Evolutionary conservation across 1,140 invertebrate species (phyloP).

Genomic region (Drosophila bipectinata): DNA sequence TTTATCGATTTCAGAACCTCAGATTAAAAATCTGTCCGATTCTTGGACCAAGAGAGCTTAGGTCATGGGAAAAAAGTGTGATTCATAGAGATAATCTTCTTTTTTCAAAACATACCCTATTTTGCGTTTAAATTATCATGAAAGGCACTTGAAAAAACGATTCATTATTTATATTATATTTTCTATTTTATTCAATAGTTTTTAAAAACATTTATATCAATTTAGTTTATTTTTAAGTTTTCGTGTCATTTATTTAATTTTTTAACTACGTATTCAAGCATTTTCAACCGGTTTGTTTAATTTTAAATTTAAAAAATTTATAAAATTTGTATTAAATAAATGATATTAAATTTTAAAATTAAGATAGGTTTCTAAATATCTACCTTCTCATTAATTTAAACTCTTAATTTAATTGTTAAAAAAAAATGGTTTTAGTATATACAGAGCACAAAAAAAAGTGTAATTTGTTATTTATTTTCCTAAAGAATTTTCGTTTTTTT

Average conservation of each 20-base stretch:
- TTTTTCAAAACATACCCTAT: too few relatives aligned
- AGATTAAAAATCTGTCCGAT: too few relatives aligned
- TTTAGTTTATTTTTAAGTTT: not conserved
- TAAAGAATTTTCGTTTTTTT: not conserved
- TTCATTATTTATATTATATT: not conserved
- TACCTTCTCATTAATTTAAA: not conserved
- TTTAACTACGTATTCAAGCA: slow-evolving; percentile 3
- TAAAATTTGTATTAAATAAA: not conserved
- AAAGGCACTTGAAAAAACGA: too few relatives aligned
- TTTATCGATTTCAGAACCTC: slow-evolving; percentile 1
- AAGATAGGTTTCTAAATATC: not conserved
- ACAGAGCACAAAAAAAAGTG: not conserved
- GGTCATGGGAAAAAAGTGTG: not conserved
- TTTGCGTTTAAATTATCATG: too few relatives aligned
- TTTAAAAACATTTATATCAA: not conserved
- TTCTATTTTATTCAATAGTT: not conserved
- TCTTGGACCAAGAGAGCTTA: too few relatives aligned
- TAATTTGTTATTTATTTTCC: not conserved
- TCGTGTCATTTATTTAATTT: slow-evolving; percentile 1
- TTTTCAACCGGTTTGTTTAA: not conserved
- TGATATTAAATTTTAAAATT: too few relatives aligned
- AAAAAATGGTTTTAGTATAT: not conserved
- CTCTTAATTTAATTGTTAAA: not conserved
- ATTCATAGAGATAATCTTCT: not conserved
- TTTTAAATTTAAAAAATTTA: not conserved